Evolutionary conservation across 37 sponge, comb jelly and placozoan genomes (phyloP).

Genomic region (Ianthella basta): DNA sequence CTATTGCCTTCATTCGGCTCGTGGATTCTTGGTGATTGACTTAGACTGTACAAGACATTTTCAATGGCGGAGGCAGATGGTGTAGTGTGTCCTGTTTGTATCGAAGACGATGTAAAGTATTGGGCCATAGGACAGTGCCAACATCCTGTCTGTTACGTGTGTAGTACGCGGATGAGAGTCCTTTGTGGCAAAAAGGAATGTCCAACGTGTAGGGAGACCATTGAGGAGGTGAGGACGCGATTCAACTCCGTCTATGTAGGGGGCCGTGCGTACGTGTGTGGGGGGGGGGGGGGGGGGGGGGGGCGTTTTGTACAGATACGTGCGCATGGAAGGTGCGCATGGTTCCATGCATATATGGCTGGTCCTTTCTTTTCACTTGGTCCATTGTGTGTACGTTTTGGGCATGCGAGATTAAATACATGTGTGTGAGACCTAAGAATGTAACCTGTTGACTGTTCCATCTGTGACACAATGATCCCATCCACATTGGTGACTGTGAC

Average conservation of each 20-base stretch:
- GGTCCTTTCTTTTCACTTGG: too few relatives aligned
- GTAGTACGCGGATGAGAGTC: slow-evolving; percentile 70
- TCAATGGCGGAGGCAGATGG: too few relatives aligned
- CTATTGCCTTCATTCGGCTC: too few relatives aligned
- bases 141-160: slow-evolving; percentile 79
- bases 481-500: too few relatives aligned
- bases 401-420: too few relatives aligned
- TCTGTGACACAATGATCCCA: too few relatives aligned
- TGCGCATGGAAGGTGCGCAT: not conserved
- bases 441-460: too few relatives aligned
- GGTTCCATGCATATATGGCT: not conserved
- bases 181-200: slow-evolving; percentile 85
- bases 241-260: not conserved
- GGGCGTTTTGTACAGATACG: not conserved
- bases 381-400: too few relatives aligned
- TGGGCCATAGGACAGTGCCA: slow-evolving; percentile 80
- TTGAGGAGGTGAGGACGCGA: slow-evolving; percentile 54
- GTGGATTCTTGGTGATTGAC: too few relatives aligned
- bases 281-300: too few relatives aligned
- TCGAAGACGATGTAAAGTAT: slow-evolving; percentile 33
- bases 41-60: not conserved
- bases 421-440: too few relatives aligned
- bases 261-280: too few relatives aligned
- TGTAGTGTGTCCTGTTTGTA: slow-evolving; percentile 18
- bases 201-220: slow-evolving; percentile 79